These are phyloP conservation scores for Sciurus niger DNA, from an alignment of 2,113 vertebrate species.

Conservation along the genomic window DNA sequence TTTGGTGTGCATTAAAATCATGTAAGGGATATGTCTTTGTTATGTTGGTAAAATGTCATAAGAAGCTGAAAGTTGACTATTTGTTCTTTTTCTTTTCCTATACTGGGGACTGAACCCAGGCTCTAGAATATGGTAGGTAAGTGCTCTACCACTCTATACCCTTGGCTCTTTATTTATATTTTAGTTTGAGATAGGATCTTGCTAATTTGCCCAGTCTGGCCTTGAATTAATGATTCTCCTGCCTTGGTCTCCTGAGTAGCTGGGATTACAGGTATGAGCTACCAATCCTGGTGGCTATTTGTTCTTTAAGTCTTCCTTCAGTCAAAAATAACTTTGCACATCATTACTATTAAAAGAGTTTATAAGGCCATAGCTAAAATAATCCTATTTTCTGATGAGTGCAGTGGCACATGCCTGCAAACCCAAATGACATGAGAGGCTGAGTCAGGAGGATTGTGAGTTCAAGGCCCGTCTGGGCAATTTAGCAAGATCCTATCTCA, in stretches of 20 bases:
- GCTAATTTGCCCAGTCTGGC: background rate
- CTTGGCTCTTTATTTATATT: background rate
- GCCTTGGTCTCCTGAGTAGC: background rate
- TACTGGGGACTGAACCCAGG: background rate
- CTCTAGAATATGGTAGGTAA: background rate
- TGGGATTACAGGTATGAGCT: background rate
- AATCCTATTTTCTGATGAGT: background rate
- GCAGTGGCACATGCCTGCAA: background rate
- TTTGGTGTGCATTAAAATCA: background rate
- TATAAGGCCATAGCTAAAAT: background rate
- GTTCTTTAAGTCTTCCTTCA: background rate
- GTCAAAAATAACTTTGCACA: constrained; percentile 12
- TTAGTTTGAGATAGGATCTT: background rate
- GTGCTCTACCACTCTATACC: background rate
- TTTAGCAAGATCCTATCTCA: background rate
- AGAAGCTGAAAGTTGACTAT: background rate
- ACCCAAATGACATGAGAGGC: background rate
- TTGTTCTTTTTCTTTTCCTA: background rate
- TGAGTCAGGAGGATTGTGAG: background rate
- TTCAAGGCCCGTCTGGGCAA: background rate
- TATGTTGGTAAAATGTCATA: background rate
- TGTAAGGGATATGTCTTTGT: background rate
- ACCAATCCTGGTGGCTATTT: background rate
- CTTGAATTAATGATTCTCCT: background rate
- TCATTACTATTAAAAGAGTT: background rate